These are phyloP conservation scores for Apis laboriosa DNA, from an alignment of 1,140 invertebrate genomes.

Conservation along the genomic window DNA sequence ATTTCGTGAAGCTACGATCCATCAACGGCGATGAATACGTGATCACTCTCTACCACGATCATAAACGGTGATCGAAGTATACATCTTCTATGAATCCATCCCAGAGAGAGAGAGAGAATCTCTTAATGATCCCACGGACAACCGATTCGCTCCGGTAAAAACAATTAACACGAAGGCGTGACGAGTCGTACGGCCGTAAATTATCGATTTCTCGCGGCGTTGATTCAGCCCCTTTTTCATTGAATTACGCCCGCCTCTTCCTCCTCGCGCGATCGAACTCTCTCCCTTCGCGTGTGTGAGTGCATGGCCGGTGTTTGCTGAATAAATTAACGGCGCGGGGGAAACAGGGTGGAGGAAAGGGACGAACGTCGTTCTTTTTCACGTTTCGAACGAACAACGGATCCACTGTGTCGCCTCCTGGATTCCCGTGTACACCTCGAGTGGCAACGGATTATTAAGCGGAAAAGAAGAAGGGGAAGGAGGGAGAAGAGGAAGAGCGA, in stretches of 20 bases:
- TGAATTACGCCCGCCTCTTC: conserved; percentile 8
- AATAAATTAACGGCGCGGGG: conserved; percentile 15
- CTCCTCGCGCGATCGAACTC: not conserved
- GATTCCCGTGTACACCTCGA: not conserved
- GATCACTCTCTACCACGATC: too few relatives aligned
- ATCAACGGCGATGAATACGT: too few relatives aligned
- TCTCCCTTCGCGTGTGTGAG: not conserved
- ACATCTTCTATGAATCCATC: not conserved
- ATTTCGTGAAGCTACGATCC: too few relatives aligned
- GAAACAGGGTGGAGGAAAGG: too few relatives aligned
- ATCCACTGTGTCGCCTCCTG: too few relatives aligned
- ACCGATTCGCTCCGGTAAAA: not conserved
- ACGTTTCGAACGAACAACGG: not conserved
- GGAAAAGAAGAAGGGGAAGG: not conserved
- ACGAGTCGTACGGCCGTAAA: conserved; percentile 30
- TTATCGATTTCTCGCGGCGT: conserved; percentile 36
- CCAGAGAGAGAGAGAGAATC: not conserved
- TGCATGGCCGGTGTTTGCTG: not conserved
- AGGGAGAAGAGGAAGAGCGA: not conserved
- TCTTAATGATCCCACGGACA: conserved; percentile 16
- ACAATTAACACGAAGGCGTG: conserved; percentile 43
- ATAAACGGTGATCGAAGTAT: not conserved
- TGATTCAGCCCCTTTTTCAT: conserved; percentile 12
- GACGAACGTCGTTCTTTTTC: not conserved
- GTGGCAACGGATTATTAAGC: not conserved